A percentile compares a stretch with the other conserved stretches of the same genome.
Evolutionary conservation across 2,888 invertebrate species (phyloP).

Genomic region (Polyommatus iphigenia): DNA sequence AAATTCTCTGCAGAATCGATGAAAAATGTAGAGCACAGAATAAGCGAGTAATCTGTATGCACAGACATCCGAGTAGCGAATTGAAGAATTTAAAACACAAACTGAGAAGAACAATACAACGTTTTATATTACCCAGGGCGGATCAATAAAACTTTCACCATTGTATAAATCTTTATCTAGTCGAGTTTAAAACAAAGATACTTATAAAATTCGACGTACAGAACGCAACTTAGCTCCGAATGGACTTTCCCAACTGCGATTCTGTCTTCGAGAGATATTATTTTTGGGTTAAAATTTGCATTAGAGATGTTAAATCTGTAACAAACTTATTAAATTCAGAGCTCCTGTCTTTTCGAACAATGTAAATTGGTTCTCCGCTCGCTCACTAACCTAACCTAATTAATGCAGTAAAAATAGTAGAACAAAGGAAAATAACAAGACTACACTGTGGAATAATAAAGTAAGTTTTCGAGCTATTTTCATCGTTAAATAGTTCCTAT

Average conservation of each 20-base stretch:
- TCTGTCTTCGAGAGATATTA: constrained; percentile 39
- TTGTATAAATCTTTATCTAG: constrained; percentile 38
- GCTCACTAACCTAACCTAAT: constrained; percentile 32
- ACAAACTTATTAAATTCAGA: constrained; percentile 37
- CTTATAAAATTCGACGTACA: constrained; percentile 41
- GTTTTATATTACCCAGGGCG: constrained; percentile 29
- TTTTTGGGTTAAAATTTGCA: constrained; percentile 41
- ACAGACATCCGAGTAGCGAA: constrained; percentile 13
- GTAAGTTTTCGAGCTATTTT: not conserved
- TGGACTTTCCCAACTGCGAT: constrained; percentile 42
- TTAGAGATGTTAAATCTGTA: constrained; percentile 38
- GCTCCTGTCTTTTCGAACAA: constrained; percentile 33
- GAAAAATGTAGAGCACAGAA: not conserved
- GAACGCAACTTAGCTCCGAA: constrained; percentile 42
- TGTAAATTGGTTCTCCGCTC: constrained; percentile 31
- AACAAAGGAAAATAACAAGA: constrained; percentile 33
- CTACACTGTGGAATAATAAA: constrained; percentile 29
- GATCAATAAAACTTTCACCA: constrained; percentile 32
- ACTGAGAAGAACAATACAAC: constrained; percentile 17
- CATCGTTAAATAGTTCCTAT: not conserved
- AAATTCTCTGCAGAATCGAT: not conserved
- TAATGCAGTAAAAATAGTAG: constrained; percentile 28
- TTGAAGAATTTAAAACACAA: constrained; percentile 20
- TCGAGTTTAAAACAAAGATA: constrained; percentile 41
- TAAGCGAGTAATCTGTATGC: constrained; percentile 5